Base-by-base conservation (phyloP, 2,888 invertebrate species). In the Rutpela maculata region DNA sequence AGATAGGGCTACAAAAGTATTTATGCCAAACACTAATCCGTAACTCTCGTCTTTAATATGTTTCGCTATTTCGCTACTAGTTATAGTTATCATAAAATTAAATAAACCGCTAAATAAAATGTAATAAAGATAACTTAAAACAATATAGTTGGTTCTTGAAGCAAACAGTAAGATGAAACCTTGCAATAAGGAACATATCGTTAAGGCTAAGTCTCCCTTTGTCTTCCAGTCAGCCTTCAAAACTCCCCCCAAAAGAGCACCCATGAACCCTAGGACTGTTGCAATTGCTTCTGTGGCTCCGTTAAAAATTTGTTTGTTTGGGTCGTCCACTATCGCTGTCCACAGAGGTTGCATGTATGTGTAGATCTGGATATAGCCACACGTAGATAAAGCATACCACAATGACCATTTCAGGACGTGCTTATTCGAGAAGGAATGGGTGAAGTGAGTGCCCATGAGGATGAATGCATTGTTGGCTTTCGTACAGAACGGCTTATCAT, bases 21-120 rank as follows among this genome's bases (percentile, higher is more conserved):
- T 98, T 82, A 97, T 92, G 4, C 98, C 98, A 89, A 98, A 98
- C 81, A 98, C 94, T 3, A 98, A 91, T 0, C 97, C 98, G 88
- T 96, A 97, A 89, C 96, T 96, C 70, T 97, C 96, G 84, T 95
- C 95, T 74, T 93, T 92, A 76, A 98, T 92, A 79, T 94, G 91
- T 79, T 95, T 93, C 0, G 98, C 98, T 71, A 98, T 95, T 91
- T 97, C 97, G 65, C 95, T 94, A 88, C 97, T 97, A 11, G 95
- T 94, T 74, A 96, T 91, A 0, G 97, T 96, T 76, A 96, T 95
- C 80, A 94, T 93, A 84, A 95, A 95, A 83, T 97, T 95, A 88
- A 94, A 98, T 59, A 96, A 91, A 38, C 93, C 93, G 17, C 96
- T 94, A 89, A 95, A 95, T 5, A 94, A 85, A 12, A 97, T 91